phyloP scores from a whole-genome alignment of 2,797 vertebrate species.

The Allobates femoralis region DNA sequence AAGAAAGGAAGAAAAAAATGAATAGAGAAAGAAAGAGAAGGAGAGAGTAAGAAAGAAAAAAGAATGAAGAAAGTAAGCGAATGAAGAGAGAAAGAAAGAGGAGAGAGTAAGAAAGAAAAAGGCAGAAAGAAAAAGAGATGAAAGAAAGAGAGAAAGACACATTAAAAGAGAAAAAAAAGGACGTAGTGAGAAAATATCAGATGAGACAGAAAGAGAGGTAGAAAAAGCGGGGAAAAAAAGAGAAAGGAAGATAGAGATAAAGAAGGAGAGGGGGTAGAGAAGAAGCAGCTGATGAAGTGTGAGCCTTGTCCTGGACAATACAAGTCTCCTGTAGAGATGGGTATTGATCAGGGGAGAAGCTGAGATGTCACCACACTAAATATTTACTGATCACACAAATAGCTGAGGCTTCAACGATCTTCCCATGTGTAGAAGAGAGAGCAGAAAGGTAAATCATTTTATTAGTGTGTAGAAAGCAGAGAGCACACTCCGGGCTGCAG shows the following conservation, averaged over 20 bases:
- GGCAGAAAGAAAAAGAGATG: background rate
- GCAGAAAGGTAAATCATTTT: constrained; percentile 91
- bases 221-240: background rate
- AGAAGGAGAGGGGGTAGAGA: background rate
- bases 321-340: constrained; percentile 83
- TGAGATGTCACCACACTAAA: constrained; percentile 92
- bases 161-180: background rate
- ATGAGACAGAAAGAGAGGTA: background rate
- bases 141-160: background rate
- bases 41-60: background rate
- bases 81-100: background rate
- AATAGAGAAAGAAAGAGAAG: background rate
- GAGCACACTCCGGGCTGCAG: constrained; percentile 82
- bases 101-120: background rate
- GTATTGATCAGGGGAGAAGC: constrained; percentile 90
- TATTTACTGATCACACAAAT: constrained; percentile 99
- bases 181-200: background rate
- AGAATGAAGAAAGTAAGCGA: no score
- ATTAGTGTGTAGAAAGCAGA: constrained; percentile 94
- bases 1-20: background rate
- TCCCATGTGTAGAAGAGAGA: constrained; percentile 81
- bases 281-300: constrained; percentile 67
- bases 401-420: constrained; percentile 89
- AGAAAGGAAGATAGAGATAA: background rate
- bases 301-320: constrained; percentile 80